Conservation (phyloP, 2,888 invertebrate genomes). For the Hypomecis punctinalis region DNA sequence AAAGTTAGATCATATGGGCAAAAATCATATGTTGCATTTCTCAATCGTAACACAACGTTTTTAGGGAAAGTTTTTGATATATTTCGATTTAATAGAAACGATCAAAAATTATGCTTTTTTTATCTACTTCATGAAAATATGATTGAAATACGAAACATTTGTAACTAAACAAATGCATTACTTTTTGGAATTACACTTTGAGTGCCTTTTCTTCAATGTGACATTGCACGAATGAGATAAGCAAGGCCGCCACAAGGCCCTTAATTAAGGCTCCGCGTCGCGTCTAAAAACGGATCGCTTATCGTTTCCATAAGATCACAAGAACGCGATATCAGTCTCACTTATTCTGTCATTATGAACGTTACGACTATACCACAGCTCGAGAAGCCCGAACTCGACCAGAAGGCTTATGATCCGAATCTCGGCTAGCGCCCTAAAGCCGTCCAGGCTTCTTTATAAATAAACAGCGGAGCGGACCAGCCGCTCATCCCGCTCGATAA, state of each 20-base stretch:
- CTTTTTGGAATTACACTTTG: no score
- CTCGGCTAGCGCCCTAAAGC: constrained; percentile 18
- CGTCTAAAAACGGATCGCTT: constrained; percentile 48
- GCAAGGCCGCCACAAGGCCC: neutral
- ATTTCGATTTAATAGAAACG: no score
- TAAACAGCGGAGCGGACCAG: constrained; percentile 65
- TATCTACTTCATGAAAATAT: no score
- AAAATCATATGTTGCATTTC: no score
- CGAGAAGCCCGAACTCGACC: constrained; percentile 57
- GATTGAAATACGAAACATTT: no score
- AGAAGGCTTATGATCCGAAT: constrained; percentile 58
- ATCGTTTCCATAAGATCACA: constrained; percentile 67
- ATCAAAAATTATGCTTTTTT: no score
- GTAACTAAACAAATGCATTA: no score
- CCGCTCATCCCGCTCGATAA: constrained; percentile 53
- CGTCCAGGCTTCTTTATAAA: constrained; percentile 39
- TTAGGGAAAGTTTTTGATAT: no score
- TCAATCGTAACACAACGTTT: no score
- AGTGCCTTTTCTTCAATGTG: no score
- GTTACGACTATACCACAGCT: constrained; percentile 77
- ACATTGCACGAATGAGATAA: no score
- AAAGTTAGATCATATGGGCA: no score
- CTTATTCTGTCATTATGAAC: constrained; percentile 82
- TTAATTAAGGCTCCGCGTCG: constrained; percentile 38
- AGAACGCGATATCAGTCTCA: constrained; percentile 83